These are phyloP conservation scores for Paraescarpia echinospica DNA, from an alignment of 1,140 invertebrate genomes.

Conservation along the genomic window DNA sequence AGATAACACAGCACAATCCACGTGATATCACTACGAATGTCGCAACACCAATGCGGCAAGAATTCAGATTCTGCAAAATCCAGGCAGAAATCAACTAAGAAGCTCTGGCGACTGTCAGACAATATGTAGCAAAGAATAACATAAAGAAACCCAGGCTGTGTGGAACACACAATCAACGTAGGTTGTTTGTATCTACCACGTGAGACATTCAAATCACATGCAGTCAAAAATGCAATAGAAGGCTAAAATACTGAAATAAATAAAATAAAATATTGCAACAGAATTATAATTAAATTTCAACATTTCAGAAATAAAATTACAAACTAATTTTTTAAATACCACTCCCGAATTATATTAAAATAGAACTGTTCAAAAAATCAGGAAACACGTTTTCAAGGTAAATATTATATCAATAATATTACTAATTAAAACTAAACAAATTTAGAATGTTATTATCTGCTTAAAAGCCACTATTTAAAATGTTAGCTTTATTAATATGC, in stretches of 20 bases:
- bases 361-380: background rate
- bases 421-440: background rate
- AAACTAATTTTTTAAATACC: background rate
- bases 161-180: background rate
- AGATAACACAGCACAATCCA: background rate
- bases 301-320: background rate
- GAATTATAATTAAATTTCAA: background rate
- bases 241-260: background rate
- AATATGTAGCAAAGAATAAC: background rate
- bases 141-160: background rate
- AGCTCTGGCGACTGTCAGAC: background rate
- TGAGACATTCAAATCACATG: background rate
- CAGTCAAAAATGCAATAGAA: background rate
- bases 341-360: background rate
- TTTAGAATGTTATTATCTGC: background rate
- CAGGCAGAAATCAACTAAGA: background rate
- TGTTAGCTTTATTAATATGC: background rate
- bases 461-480: background rate
- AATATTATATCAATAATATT: background rate
- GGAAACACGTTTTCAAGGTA: background rate
- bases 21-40: background rate
- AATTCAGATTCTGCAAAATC: background rate
- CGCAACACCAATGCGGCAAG: background rate
- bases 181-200: background rate
- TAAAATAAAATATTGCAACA: background rate